phyloP scores from a whole-genome alignment of 2,113 vertebrate species.

The Gorilla gorilla region DNA sequence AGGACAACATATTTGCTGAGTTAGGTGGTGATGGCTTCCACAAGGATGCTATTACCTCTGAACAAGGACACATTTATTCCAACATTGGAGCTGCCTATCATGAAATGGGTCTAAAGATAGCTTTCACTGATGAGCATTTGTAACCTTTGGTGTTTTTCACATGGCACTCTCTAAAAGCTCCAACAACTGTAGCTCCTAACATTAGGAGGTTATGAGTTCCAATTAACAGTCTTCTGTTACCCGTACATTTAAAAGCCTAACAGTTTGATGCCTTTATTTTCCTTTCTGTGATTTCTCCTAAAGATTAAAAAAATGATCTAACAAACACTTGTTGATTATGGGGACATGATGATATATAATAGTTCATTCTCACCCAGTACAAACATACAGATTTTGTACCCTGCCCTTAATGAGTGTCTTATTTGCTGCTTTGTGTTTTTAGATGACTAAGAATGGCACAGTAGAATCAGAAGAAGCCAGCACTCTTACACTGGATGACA shows the following conservation, averaged over 20 bases:
- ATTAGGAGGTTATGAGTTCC: not conserved
- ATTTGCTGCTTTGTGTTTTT: constrained; percentile 61
- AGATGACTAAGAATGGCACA: constrained; percentile 98
- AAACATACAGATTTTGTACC: not conserved
- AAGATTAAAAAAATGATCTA: not conserved
- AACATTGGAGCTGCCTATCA: not conserved
- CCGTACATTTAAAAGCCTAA: constrained; percentile 35
- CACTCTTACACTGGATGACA: constrained; percentile 95
- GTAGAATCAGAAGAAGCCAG: constrained; percentile 97
- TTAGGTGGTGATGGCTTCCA: not conserved
- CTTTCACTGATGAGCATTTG: not conserved
- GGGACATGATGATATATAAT: not conserved
- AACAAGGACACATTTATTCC: constrained; percentile 28
- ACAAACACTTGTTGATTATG: not conserved
- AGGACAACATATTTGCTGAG: constrained; percentile 57
- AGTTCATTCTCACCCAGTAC: not conserved
- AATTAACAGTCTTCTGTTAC: not conserved
- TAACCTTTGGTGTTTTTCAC: constrained; percentile 14
- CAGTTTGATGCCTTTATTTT: constrained; percentile 2
- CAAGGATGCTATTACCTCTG: not conserved
- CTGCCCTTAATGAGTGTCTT: not conserved
- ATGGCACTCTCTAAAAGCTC: not conserved
- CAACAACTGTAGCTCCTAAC: not conserved
- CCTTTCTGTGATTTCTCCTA: constrained; percentile 21
- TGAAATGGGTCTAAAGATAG: not conserved